Evolutionary conservation across 2,113 vertebrate genomes (phyloP).

Genomic region (Mormyrus iriodes): DNA sequence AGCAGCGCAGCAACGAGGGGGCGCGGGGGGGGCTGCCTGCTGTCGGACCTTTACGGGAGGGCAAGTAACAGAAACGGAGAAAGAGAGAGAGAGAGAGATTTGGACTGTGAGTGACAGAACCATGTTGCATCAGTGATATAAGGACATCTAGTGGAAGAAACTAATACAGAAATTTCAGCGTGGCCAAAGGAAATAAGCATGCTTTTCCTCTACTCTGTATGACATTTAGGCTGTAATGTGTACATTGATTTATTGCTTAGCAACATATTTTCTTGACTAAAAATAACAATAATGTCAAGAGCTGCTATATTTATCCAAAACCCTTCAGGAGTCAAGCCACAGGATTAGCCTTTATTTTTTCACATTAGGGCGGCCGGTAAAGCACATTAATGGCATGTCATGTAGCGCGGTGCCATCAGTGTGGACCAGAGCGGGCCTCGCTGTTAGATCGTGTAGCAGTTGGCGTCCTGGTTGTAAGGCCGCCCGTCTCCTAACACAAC

Average conservation of each 20-base stretch:
- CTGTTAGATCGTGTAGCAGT: neutral
- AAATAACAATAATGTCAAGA: neutral
- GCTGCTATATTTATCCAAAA: neutral
- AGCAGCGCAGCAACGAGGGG: neutral
- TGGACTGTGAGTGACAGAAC: neutral
- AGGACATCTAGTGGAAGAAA: constrained; percentile 36
- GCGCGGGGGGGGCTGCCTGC: neutral
- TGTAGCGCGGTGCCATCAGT: neutral
- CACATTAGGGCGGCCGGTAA: neutral
- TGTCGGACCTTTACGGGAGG: neutral
- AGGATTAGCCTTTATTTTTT: neutral
- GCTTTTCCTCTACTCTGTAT: neutral
- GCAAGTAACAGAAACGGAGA: neutral
- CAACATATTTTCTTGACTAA: neutral
- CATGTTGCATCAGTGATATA: constrained; percentile 13
- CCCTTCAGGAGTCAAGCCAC: neutral
- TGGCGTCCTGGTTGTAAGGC: neutral
- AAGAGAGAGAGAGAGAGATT: neutral
- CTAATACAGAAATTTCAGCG: neutral
- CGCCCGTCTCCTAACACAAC: neutral
- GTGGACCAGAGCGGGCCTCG: neutral
- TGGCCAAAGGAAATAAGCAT: neutral
- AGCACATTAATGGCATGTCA: neutral
- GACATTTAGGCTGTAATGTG: neutral
- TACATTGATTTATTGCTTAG: neutral